A percentile compares a stretch with the other conserved stretches of the same genome.
phyloP scores from a whole-genome alignment of 2,113 vertebrate species.

The Myrmecobius fasciatus region DNA sequence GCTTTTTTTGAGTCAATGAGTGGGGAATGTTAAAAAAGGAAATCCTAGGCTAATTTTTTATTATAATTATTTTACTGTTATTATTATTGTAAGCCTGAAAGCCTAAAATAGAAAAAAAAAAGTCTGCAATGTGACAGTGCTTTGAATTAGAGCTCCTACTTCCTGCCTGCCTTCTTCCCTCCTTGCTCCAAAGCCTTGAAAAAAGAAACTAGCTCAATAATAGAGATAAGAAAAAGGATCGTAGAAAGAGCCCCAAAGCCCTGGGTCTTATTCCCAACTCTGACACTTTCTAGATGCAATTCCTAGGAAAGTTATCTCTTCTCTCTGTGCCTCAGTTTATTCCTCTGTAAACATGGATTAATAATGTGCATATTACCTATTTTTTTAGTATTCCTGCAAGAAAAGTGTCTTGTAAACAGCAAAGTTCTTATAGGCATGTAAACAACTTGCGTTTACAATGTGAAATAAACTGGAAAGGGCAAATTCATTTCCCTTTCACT shows the following conservation, averaged over 20 bases:
- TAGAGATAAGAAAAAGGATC: slow-evolving; percentile 13
- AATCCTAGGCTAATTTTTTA: slow-evolving; percentile 66
- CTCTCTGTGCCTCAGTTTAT: background rate
- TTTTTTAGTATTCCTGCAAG: background rate
- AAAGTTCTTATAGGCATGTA: background rate
- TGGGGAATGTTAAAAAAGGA: slow-evolving; percentile 71
- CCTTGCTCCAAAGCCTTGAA: slow-evolving; percentile 19
- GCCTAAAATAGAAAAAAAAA: slow-evolving; percentile 75
- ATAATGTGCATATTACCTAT: background rate
- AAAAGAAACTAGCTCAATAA: slow-evolving; percentile 17
- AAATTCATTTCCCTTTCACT: slow-evolving; percentile 9
- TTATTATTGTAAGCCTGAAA: slow-evolving; percentile 74
- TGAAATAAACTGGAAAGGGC: background rate
- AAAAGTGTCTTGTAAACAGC: background rate
- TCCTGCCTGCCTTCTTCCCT: background rate
- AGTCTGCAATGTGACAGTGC: slow-evolving; percentile 69
- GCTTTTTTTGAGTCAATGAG: slow-evolving; percentile 78
- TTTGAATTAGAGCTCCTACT: slow-evolving; percentile 60
- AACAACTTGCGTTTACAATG: background rate
- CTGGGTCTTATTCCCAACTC: background rate
- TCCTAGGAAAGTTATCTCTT: background rate
- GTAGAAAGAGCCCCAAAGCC: background rate
- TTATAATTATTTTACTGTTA: background rate
- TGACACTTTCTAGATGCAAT: background rate
- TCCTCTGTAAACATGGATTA: background rate